These are phyloP conservation scores for Pristionchus maxplancki DNA, from an alignment of 2,888 invertebrate genomes.

Conservation along the genomic window DNA sequence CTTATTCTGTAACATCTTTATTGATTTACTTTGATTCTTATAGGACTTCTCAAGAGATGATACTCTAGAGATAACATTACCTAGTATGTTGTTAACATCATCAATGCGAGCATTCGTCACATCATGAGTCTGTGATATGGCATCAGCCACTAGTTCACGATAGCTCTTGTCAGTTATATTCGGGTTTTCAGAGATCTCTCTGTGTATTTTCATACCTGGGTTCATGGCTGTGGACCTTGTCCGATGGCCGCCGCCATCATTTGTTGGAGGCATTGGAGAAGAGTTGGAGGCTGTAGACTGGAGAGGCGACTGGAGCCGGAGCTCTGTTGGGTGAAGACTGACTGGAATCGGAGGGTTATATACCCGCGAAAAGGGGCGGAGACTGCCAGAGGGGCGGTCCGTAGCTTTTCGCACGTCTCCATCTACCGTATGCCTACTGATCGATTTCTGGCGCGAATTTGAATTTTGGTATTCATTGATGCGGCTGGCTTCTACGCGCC, in stretches of 20 bases:
- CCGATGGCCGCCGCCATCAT: background rate
- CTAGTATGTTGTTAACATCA: too few species aligned
- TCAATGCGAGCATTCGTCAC: background rate
- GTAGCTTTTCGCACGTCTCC: background rate
- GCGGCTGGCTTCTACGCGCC: background rate
- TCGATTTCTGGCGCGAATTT: background rate
- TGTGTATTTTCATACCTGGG: background rate
- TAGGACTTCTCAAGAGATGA: too few species aligned
- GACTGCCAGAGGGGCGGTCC: background rate
- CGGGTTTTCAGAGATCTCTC: background rate
- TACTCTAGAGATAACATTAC: too few species aligned
- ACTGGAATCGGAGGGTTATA: background rate
- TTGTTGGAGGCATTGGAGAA: background rate
- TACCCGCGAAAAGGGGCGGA: background rate
- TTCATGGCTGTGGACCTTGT: background rate
- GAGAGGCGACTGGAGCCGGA: background rate
- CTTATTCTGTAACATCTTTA: too few species aligned
- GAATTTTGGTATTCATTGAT: background rate
- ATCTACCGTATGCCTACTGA: background rate
- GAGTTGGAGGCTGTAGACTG: background rate
- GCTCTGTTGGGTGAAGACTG: background rate
- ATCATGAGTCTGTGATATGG: background rate
- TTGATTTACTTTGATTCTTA: too few species aligned
- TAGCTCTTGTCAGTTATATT: background rate
- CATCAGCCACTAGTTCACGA: background rate